A percentile compares a stretch with the other conserved stretches of the same genome.
These are phyloP conservation scores for Macroglossus sobrinus DNA, from an alignment of 2,113 vertebrate species.

Conservation along the genomic window DNA sequence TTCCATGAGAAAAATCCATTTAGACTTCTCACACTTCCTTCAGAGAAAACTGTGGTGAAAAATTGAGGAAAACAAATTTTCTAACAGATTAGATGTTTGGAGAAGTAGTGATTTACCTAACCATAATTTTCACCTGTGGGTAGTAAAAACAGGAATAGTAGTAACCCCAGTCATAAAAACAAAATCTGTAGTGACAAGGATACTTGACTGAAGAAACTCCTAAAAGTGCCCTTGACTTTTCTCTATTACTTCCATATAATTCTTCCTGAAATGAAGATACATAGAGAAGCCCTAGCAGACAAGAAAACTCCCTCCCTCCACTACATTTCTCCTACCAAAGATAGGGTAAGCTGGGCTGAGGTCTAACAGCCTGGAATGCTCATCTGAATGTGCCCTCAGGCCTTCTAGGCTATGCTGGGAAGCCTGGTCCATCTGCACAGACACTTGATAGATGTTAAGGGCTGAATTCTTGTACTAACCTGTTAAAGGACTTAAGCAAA, in stretches of 20 bases:
- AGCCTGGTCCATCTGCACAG: not conserved
- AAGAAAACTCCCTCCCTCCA: not conserved
- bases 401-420: not conserved
- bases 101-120: not conserved
- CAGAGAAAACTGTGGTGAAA: not conserved
- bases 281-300: not conserved
- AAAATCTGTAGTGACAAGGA: not conserved
- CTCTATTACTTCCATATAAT: not conserved
- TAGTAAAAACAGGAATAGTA: not conserved
- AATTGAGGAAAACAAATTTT: not conserved
- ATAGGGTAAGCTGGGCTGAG: not conserved
- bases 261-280: not conserved
- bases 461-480: not conserved
- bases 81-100: not conserved
- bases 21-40: not conserved
- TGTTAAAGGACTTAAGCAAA: not conserved
- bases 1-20: not conserved
- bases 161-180: not conserved
- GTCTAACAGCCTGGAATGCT: rapidly evolving
- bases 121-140: not conserved
- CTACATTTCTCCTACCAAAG: not conserved
- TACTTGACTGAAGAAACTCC: not conserved
- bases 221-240: not conserved
- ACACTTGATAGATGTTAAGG: not conserved
- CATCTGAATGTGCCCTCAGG: rapidly evolving